These are phyloP conservation scores for Acleris cristana DNA, from an alignment of 2,888 invertebrate species.

Conservation along the genomic window DNA sequence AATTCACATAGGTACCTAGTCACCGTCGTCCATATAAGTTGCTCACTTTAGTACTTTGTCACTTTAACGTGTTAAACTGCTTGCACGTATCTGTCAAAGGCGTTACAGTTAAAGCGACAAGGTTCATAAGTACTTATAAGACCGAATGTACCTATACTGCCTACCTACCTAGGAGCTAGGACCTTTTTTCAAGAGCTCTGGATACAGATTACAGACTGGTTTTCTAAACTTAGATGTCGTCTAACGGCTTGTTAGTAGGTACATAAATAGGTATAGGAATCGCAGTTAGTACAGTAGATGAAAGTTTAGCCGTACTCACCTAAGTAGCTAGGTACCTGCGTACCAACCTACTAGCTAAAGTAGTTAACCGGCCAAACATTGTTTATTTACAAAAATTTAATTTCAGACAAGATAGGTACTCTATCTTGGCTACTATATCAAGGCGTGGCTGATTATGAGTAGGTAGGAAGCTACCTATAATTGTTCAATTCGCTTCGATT, in stretches of 20 bases:
- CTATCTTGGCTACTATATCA: slow-evolving; percentile 15
- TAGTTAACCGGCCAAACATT: slow-evolving; percentile 9
- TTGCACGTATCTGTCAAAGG: too few relatives aligned
- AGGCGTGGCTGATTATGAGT: slow-evolving; percentile 19
- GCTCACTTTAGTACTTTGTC: too few relatives aligned
- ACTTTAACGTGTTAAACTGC: too few relatives aligned
- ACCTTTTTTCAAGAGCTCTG: not conserved
- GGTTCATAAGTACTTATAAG: too few relatives aligned
- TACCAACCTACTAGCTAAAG: too few relatives aligned
- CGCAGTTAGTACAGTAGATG: not conserved
- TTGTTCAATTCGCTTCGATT: not conserved
- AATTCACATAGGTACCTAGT: too few relatives aligned
- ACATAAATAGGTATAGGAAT: not conserved
- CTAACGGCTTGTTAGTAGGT: slow-evolving; percentile 9
- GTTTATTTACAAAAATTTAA: slow-evolving; percentile 25
- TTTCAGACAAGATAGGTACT: not conserved
- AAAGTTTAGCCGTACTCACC: too few relatives aligned
- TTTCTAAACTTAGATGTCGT: slow-evolving; percentile 29
- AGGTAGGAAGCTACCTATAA: not conserved
- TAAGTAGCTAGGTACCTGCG: not conserved
- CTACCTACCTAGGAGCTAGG: not conserved
- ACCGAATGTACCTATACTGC: too few relatives aligned
- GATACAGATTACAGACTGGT: slow-evolving; percentile 9
- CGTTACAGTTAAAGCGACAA: too few relatives aligned
- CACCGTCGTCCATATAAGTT: too few relatives aligned